A percentile compares a stretch with the other conserved stretches of the same genome.
phyloP scores from a whole-genome alignment of 2,888 invertebrate species.

The Drosophila nr. medialis region DNA sequence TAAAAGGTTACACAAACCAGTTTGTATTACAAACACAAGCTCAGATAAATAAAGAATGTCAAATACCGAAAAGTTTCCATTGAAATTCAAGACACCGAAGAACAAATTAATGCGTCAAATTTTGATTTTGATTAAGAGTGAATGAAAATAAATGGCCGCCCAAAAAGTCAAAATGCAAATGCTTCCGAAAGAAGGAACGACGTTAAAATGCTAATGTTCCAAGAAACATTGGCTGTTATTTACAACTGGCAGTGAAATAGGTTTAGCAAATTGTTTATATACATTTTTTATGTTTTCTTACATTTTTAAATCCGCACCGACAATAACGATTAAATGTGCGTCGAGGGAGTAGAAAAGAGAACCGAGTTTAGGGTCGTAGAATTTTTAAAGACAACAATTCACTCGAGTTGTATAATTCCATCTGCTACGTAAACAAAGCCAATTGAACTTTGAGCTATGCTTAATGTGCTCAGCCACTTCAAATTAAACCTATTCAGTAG shows the following conservation, averaged over 20 bases:
- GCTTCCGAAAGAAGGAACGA: conserved; percentile 7
- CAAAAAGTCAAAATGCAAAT: conserved; percentile 27
- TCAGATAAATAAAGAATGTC: conserved; percentile 31
- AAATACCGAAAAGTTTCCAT: conserved; percentile 36
- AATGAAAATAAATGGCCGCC: conserved; percentile 54
- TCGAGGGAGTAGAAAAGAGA: not conserved
- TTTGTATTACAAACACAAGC: conserved; percentile 11
- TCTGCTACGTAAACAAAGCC: not conserved
- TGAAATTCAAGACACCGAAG: conserved; percentile 47
- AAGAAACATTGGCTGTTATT: conserved; percentile 11
- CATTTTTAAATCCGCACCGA: conserved; percentile 1
- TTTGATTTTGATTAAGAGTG: conserved; percentile 57
- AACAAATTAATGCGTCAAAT: conserved; percentile 58
- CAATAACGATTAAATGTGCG: not conserved
- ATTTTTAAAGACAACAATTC: not conserved
- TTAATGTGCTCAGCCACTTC: not conserved
- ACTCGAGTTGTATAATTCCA: not conserved
- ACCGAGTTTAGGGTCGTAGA: not conserved
- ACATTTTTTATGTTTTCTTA: not conserved
- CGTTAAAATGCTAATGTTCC: conserved; percentile 44
- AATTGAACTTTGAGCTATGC: not conserved
- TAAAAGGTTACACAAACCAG: conserved; percentile 31
- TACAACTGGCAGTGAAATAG: not conserved
- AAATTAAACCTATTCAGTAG: not conserved
- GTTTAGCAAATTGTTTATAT: conserved; percentile 5